Base-by-base conservation (phyloP, 2,113 vertebrate species). In the Pagrus major region DNA sequence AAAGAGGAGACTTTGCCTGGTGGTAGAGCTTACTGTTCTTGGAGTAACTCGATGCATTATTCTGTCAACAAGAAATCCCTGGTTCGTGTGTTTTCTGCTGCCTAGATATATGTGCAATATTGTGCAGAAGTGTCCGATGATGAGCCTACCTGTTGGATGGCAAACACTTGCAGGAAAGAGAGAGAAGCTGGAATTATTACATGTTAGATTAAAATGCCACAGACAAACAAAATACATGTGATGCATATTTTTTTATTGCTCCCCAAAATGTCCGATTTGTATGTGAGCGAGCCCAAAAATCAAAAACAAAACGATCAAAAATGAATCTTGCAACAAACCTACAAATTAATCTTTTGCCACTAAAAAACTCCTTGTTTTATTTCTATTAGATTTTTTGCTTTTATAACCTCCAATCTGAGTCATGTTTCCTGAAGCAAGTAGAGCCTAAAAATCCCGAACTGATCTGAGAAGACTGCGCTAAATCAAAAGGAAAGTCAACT, bases 91-190 rank as follows among this genome's bases (percentile, higher is more conserved):
- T 84, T 86, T 76, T 84, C 80, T 81, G 80, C 88, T 82, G 81
- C 84, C 76, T 82, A 83, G 83, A 91, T 92, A 87, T 80, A 87
- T 90, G 89, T 91, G 91, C 91, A 91, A 91, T 93, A 92, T 88
- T 93, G 86, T 92, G 89, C 90, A 92, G 92, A 92, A 92, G 89
- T 56, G 73, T 69, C 42, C 66, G 70, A 35, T 21, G 75, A 59
- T 46, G 55, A 64, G 61, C 27, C 55, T 29, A 75, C 65, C 51
- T 81, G 82, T 80, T 86, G 80, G 66, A 72, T 4, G 29, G 29
- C 10, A 23, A 29, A 4, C 11, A 35, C 3, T 16, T 70, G 74
- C 46, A 59, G 54, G 49, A 66, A n/a, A n/a, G n/a, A n/a, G n/a
- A 51, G 25, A 29, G 35, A 64, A 2, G 18, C 44, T 18, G 64